Evolutionary conservation across 1,140 invertebrate genomes (phyloP).

Genomic region (Formica exsecta): DNA sequence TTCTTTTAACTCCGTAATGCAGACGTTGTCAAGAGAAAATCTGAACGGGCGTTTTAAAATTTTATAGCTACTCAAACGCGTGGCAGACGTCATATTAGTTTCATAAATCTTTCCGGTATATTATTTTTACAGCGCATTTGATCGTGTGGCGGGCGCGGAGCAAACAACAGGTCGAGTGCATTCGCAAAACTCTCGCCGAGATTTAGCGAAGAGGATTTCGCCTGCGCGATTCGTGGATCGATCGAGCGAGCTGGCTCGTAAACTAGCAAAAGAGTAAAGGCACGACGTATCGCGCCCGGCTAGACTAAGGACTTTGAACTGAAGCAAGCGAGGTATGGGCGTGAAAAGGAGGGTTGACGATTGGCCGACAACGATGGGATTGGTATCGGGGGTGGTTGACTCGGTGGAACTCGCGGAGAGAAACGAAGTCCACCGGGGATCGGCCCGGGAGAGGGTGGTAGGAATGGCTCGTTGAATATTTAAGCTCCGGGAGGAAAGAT

Average conservation of each 20-base stretch:
- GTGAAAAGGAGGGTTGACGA: slow-evolving; percentile 42
- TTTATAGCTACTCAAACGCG: slow-evolving; percentile 37
- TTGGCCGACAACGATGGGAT: slow-evolving; percentile 14
- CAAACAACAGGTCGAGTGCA: not conserved
- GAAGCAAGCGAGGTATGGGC: slow-evolving; percentile 30
- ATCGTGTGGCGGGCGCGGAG: slow-evolving; percentile 14
- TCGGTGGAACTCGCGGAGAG: slow-evolving; percentile 37
- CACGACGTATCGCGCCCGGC: slow-evolving; percentile 32
- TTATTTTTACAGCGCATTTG: slow-evolving; percentile 52
- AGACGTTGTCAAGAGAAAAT: slow-evolving; percentile 22
- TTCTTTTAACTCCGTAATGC: not conserved
- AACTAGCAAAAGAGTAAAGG: slow-evolving; percentile 39
- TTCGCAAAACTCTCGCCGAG: slow-evolving; percentile 47
- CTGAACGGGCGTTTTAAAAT: slow-evolving; percentile 21
- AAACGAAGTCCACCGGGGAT: slow-evolving; percentile 55
- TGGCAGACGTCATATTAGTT: slow-evolving; percentile 43
- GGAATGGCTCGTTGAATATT: slow-evolving; percentile 76
- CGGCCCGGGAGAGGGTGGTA: slow-evolving; percentile 16
- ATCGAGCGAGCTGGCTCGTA: slow-evolving; percentile 52
- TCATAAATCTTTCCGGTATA: slow-evolving; percentile 34
- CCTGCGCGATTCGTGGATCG: slow-evolving; percentile 34
- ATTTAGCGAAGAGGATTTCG: slow-evolving; percentile 12
- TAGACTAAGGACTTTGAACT: slow-evolving; percentile 1
- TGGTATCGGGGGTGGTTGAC: not conserved
- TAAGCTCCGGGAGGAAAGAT: slow-evolving; percentile 71